phyloP scores from a whole-genome alignment of 1,140 invertebrate genomes.

The Dufourea novaeangliae region DNA sequence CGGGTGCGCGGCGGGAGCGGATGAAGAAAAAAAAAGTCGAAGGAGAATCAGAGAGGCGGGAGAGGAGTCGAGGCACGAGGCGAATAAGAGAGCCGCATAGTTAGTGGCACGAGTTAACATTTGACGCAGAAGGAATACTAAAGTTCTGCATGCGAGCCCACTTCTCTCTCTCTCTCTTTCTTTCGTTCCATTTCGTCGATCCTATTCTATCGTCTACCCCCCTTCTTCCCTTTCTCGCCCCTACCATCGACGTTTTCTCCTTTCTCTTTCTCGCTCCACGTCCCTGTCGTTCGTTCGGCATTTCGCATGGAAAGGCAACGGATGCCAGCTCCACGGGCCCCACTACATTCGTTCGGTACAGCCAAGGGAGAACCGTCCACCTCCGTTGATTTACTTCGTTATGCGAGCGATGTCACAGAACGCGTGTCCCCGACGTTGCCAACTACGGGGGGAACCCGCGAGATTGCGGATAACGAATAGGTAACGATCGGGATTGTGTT shows the following conservation, averaged over 20 bases:
- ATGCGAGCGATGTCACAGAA: conserved; percentile 65
- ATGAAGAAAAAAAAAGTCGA: conserved; percentile 38
- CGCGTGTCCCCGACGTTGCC: conserved; percentile 59
- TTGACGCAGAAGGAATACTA: conserved; percentile 72
- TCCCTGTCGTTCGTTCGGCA: conserved; percentile 37
- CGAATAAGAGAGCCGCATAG: conserved; percentile 53
- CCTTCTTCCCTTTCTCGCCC: background rate
- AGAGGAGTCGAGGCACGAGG: conserved; percentile 23
- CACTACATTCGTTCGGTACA: background rate
- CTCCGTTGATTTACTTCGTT: conserved; percentile 72
- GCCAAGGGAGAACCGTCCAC: conserved; percentile 2
- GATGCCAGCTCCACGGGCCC: conserved; percentile 11
- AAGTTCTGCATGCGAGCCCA: conserved; percentile 60
- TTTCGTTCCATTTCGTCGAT: background rate
- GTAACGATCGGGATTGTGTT: conserved; percentile 75
- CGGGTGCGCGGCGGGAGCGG: conserved; percentile 34
- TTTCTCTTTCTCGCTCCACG: conserved; percentile 18
- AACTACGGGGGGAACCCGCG: conserved; percentile 65
- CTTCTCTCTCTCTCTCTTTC: conserved; percentile 14
- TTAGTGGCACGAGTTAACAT: conserved; percentile 69
- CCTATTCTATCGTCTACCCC: background rate
- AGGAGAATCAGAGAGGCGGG: background rate
- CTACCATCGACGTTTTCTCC: conserved; percentile 10
- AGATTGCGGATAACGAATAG: conserved; percentile 73
- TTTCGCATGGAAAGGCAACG: conserved; percentile 46